A percentile compares a stretch with the other conserved stretches of the same genome.
These are phyloP conservation scores for Zeugodacus cucurbitae DNA, from an alignment of 1,140 invertebrate species.

Conservation along the genomic window DNA sequence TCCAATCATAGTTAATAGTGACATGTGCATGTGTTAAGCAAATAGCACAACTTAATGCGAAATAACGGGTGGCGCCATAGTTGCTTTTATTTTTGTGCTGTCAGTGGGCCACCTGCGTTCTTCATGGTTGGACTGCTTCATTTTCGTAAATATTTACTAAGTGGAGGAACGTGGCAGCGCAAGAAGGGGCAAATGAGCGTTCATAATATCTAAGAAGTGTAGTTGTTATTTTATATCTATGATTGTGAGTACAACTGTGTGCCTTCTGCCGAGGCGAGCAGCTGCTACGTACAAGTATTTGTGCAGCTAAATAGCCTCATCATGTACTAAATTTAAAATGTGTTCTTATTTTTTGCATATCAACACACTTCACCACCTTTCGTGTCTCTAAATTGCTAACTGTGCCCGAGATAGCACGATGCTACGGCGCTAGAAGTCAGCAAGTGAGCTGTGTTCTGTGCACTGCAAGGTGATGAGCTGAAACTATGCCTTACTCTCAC, in stretches of 20 bases:
- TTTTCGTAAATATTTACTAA: slow-evolving; percentile 8
- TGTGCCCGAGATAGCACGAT: neutral
- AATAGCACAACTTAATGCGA: too few relatives aligned
- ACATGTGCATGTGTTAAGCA: neutral
- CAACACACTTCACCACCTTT: neutral
- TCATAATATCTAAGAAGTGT: neutral
- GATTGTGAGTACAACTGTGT: neutral
- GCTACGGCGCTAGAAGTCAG: neutral
- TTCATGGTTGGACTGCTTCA: slow-evolving; percentile 18
- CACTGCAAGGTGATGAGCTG: neutral
- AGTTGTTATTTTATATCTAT: neutral
- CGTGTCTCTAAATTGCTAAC: neutral
- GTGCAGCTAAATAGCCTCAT: slow-evolving; percentile 1
- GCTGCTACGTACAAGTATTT: neutral
- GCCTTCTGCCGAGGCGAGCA: neutral
- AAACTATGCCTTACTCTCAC: neutral
- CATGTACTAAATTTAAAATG: slow-evolving; percentile 38
- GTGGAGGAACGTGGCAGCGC: neutral
- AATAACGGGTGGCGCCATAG: neutral
- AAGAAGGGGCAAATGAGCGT: neutral
- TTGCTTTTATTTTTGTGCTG: neutral
- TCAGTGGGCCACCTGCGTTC: neutral
- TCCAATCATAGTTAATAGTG: neutral
- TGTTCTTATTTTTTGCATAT: slow-evolving; percentile 28
- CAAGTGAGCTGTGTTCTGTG: neutral